These are phyloP conservation scores for Metalampra italica DNA, from an alignment of 2,888 invertebrate genomes.

Conservation along the genomic window DNA sequence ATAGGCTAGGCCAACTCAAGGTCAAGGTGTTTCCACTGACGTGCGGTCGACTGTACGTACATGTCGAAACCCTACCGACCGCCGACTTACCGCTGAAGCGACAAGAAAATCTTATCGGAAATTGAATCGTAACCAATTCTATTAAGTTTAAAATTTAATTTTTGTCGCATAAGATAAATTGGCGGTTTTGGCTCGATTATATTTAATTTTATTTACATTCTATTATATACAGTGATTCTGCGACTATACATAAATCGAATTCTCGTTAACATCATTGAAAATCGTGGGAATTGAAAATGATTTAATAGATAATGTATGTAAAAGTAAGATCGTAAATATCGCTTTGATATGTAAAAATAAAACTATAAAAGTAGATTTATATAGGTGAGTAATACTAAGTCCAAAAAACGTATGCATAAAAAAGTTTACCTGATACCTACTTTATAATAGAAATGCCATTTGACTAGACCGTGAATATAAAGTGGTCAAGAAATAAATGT, in stretches of 20 bases:
- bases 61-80: too few relatives aligned
- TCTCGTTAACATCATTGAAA: constrained; percentile 9
- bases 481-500: too few relatives aligned
- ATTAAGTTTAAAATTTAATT: too few relatives aligned
- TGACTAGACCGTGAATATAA: not conserved
- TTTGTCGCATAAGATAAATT: too few relatives aligned
- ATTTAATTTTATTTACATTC: not conserved
- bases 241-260: constrained; percentile 7
- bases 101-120: too few relatives aligned
- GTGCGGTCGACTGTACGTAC: too few relatives aligned
- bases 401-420: constrained; percentile 1
- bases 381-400: not conserved
- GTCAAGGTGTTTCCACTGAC: too few relatives aligned
- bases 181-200: too few relatives aligned
- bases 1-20: too few relatives aligned
- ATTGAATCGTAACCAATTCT: too few relatives aligned
- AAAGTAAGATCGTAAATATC: constrained; percentile 6
- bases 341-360: constrained; percentile 10
- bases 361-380: constrained; percentile 9
- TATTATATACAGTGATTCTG: constrained; percentile 4
- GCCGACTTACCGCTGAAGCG: too few relatives aligned
- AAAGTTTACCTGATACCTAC: not conserved
- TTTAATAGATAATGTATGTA: constrained; percentile 9
- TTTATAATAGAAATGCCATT: not conserved
- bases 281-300: constrained; percentile 11